Evolutionary conservation across 2,797 vertebrate genomes (phyloP), one percentile per base, ranked within the genome.

Genomic region (Gephyroberyx darwinii): DNA sequence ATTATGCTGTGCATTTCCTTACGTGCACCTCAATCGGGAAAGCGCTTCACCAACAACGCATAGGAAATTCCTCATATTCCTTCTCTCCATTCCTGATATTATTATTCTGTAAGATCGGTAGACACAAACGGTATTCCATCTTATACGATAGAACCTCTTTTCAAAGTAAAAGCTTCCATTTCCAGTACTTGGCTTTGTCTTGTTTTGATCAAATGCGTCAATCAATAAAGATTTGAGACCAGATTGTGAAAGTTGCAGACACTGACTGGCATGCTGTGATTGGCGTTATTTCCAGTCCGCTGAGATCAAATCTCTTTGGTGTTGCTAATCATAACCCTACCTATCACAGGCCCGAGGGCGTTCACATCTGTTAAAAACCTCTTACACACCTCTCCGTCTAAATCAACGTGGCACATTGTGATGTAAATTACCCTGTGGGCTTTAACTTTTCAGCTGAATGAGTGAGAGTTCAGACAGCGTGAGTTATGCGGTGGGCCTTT

Each of bases 371-470:
- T 91, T 89, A 82, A 88, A 77, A 71, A 85, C 86, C 84, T 85
- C 84, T 87, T 84, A 88, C 80, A 77, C 85, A 82, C 78, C 78
- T 86, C 82, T 77, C 79, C 72, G 77, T 88, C 81, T 79, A 78
- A 88, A 92, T 91, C 88, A 86, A 78, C 85, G 87, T 1, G 57
- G 61, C 58, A 80, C 84, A 88, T 89, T 91, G 85, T 88, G 83
- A 91, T 90, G 88, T 86, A 91, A 91, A 94, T 92, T 63, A 83
- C 71, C 84, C 16, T 77, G 83, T 71, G 80, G 78, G 84, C 73
- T 82, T 72, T 51, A 77, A 75, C 75, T 90, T 93, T 89, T 85
- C 84, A 72, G 66, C 52, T 69, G 88, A 88, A 86, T 90, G 89
- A 88, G 82, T 86, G 83, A 91, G 86, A 86, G 87, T 92, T 92